Evolutionary conservation across 2,797 vertebrate species (phyloP).

Genomic region (Odontamblyopus lacepedii): DNA sequence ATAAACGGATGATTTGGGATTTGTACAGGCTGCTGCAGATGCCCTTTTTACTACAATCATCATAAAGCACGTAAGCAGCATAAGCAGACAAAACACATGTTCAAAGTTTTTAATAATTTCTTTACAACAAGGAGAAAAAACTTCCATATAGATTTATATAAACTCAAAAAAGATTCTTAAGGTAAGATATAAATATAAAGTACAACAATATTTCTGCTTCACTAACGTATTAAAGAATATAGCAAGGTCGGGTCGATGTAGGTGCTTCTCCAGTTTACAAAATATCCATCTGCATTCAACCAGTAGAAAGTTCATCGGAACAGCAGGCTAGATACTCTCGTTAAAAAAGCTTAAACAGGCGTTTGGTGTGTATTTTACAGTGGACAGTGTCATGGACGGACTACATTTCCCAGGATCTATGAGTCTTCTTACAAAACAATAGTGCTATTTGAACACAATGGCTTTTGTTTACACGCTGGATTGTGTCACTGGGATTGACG

Average conservation of each 20-base stretch:
- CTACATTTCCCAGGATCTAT: neutral
- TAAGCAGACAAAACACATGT: slow-evolving; percentile 39
- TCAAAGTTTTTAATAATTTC: slow-evolving; percentile 74
- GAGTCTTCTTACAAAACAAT: slow-evolving; percentile 4
- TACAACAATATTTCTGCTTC: slow-evolving; percentile 62
- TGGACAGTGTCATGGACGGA: slow-evolving; percentile 19
- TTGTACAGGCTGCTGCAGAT: slow-evolving; percentile 21
- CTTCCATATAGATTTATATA: slow-evolving; percentile 75
- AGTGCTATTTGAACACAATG: slow-evolving; percentile 4
- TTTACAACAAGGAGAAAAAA: slow-evolving; percentile 66
- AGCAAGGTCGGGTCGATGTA: slow-evolving; percentile 54
- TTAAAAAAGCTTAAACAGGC: slow-evolving; percentile 22
- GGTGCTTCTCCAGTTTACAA: slow-evolving; percentile 55
- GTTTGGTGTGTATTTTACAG: slow-evolving; percentile 23
- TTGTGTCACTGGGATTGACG: neutral
- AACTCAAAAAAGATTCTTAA: slow-evolving; percentile 67
- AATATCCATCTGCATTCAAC: slow-evolving; percentile 64
- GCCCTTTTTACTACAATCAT: slow-evolving; percentile 12
- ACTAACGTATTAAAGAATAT: slow-evolving; percentile 55
- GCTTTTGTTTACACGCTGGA: slow-evolving; percentile 6
- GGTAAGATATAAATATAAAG: slow-evolving; percentile 81
- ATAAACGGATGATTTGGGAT: no score
- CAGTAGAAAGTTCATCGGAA: slow-evolving; percentile 48
- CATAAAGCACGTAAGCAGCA: slow-evolving; percentile 31
- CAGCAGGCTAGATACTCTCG: slow-evolving; percentile 30